Conservation (phyloP, 35 echinoderm and acorn worm species). For the Ptychodera flava region DNA sequence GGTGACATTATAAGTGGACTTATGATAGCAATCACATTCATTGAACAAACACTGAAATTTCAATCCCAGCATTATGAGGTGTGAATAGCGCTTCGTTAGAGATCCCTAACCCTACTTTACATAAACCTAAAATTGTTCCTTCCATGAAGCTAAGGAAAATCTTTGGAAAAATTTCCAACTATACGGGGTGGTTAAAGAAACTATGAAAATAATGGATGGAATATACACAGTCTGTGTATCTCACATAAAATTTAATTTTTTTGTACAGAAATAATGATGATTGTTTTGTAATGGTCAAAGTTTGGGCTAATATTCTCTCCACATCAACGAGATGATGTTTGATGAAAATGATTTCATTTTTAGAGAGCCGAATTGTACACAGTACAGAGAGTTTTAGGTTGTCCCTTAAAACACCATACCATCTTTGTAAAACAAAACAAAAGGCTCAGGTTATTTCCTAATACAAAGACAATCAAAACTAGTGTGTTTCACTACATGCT, state of each 20-base stretch:
- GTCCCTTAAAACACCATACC: neutral
- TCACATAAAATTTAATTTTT: neutral
- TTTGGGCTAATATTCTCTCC: neutral
- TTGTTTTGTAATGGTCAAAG: neutral
- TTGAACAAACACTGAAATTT: too few species aligned
- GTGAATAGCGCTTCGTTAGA: too few species aligned
- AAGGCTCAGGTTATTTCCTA: neutral
- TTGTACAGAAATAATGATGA: neutral
- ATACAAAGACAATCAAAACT: neutral
- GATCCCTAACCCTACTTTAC: too few species aligned
- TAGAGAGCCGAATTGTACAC: neutral
- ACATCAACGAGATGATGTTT: neutral
- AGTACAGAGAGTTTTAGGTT: neutral
- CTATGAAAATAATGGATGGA: too few species aligned
- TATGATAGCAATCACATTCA: too few species aligned
- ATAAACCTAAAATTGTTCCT: too few species aligned
- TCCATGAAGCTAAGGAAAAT: too few species aligned
- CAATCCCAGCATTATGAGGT: too few species aligned
- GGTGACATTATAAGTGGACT: too few species aligned
- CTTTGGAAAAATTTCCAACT: too few species aligned
- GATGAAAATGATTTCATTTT: neutral
- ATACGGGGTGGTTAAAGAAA: too few species aligned
- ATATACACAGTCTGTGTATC: neutral
- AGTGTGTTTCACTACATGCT: too few species aligned
- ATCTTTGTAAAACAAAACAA: neutral